Evolutionary conservation across 2,113 vertebrate species (phyloP).

Genomic region (Xenus cinereus): DNA sequence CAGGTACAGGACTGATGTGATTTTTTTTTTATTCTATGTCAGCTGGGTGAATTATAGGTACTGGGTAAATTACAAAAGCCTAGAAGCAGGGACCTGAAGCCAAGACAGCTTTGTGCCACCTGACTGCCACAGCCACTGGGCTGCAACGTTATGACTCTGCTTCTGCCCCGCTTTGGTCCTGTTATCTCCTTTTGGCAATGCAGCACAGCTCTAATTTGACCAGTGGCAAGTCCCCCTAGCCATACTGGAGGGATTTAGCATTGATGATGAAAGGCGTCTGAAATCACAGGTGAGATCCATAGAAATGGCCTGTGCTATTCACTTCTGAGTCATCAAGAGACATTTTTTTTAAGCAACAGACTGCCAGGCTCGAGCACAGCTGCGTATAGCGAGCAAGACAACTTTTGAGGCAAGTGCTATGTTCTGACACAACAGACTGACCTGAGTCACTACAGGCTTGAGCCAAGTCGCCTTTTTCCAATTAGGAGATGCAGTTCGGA

Average conservation of each 20-base stretch:
- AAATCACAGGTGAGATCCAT: neutral
- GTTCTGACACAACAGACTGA: conserved; percentile 37
- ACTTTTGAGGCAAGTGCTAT: neutral
- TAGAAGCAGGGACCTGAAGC: neutral
- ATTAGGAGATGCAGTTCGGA: neutral
- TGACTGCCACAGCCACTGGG: neutral
- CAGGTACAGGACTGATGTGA: neutral
- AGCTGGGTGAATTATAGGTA: neutral
- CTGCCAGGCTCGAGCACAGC: neutral
- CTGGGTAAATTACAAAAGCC: neutral
- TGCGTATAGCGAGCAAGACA: neutral
- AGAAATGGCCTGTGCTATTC: conserved; percentile 11
- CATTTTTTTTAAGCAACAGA: neutral
- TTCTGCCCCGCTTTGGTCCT: neutral
- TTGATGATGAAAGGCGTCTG: neutral
- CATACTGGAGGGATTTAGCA: neutral
- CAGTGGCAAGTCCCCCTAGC: neutral
- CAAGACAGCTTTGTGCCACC: neutral
- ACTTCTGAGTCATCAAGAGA: conserved; percentile 44
- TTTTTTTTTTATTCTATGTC: neutral
- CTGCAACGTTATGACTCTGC: neutral
- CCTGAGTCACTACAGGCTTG: neutral
- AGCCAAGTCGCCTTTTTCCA: neutral
- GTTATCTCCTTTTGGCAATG: neutral
- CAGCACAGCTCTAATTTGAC: neutral